These are phyloP conservation scores for Heliangelus exortis DNA, from an alignment of 2,797 vertebrate species.

Conservation along the genomic window DNA sequence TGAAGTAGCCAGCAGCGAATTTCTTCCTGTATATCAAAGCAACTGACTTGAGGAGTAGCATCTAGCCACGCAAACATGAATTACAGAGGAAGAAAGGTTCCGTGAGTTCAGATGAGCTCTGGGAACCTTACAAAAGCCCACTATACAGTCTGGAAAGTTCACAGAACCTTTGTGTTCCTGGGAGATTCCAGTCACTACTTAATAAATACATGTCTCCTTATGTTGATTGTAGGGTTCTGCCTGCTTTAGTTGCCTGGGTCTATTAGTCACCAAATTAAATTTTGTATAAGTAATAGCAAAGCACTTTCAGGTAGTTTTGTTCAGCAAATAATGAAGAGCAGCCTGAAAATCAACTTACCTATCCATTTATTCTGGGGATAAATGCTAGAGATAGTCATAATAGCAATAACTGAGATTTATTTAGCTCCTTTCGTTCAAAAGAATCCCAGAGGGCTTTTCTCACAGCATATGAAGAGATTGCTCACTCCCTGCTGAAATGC, in stretches of 20 bases:
- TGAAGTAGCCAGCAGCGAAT: not conserved
- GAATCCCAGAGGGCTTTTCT: conserved; percentile 70
- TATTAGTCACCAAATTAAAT: conserved; percentile 76
- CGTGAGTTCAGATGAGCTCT: not conserved
- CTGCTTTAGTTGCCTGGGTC: conserved; percentile 40
- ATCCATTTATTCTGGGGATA: conserved; percentile 64
- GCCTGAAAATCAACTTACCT: conserved; percentile 66
- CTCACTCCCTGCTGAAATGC: conserved; percentile 57
- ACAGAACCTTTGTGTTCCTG: not conserved
- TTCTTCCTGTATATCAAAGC: conserved; percentile 10
- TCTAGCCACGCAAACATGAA: not conserved
- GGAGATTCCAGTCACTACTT: not conserved
- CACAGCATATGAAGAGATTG: conserved; percentile 58
- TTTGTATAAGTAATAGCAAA: conserved; percentile 69
- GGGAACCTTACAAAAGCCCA: not conserved
- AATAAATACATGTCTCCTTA: conserved; percentile 58
- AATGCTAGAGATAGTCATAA: conserved; percentile 50
- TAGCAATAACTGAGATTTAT: conserved; percentile 63
- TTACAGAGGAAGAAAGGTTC: not conserved
- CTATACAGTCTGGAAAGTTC: not conserved
- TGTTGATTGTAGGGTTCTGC: conserved; percentile 39
- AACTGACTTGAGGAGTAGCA: not conserved
- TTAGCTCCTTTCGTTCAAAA: conserved; percentile 55
- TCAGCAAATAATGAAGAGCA: conserved; percentile 71
- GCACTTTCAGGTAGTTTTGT: conserved; percentile 69